phyloP scores from a whole-genome alignment of 2,888 invertebrate genomes.

The Eupithecia centaureata region DNA sequence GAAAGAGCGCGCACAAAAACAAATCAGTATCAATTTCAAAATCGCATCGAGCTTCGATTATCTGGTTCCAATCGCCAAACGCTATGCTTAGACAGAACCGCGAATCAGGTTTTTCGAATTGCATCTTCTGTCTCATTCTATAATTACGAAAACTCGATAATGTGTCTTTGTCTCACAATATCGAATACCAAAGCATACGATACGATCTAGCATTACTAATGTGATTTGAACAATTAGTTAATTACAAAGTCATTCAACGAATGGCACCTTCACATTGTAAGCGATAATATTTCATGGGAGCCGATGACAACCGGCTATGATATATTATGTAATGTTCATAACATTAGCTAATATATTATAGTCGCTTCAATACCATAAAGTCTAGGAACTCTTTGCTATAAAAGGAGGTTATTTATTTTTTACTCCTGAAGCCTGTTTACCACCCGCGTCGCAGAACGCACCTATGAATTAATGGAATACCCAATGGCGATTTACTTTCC shows the following conservation, averaged over 20 bases:
- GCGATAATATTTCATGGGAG: slow-evolving; percentile 43
- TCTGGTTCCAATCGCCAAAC: slow-evolving; percentile 40
- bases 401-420: slow-evolving; percentile 38
- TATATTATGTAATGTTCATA: slow-evolving; percentile 35
- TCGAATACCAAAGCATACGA: slow-evolving; percentile 52
- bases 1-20: slow-evolving; percentile 74
- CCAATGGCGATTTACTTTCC: slow-evolving; percentile 9
- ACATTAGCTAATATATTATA: too few species aligned
- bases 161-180: not conserved
- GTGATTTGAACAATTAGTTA: slow-evolving; percentile 59
- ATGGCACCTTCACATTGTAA: slow-evolving; percentile 45
- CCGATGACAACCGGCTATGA: slow-evolving; percentile 32
- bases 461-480: slow-evolving; percentile 38
- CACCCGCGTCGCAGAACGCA: slow-evolving; percentile 43
- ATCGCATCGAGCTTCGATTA: slow-evolving; percentile 38
- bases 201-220: slow-evolving; percentile 61
- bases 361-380: slow-evolving; percentile 24
- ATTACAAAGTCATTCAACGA: slow-evolving; percentile 56
- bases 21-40: slow-evolving; percentile 30
- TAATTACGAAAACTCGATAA: not conserved
- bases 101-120: not conserved
- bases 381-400: slow-evolving; percentile 35
- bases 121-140: not conserved
- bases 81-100: slow-evolving; percentile 28
- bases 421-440: slow-evolving; percentile 28